These are phyloP conservation scores for Sprattus sprattus DNA, from an alignment of 2,113 vertebrate genomes.

Conservation along the genomic window DNA sequence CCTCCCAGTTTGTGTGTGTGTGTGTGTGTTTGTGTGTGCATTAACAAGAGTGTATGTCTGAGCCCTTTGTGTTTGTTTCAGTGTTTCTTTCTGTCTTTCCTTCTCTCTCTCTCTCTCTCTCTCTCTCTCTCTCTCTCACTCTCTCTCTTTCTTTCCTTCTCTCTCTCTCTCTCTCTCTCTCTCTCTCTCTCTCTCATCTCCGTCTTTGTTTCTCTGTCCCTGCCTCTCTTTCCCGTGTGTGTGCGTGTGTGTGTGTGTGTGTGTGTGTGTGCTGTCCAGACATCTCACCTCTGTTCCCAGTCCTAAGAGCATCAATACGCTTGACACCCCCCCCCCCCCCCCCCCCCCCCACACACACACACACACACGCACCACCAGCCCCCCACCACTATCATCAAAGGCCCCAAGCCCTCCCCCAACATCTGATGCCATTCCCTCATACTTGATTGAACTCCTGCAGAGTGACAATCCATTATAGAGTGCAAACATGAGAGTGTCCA, in stretches of 20 bases:
- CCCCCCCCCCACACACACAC: background rate
- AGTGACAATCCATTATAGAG: constrained; percentile 23
- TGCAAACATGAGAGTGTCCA: constrained; percentile 27
- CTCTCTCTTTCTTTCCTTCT: background rate
- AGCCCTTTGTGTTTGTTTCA: no score
- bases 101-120: background rate
- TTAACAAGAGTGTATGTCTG: no score
- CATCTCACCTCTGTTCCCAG: background rate
- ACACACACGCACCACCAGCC: background rate
- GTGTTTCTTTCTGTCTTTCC: background rate
- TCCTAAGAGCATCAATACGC: background rate
- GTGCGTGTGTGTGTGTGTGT: no score
- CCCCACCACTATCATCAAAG: background rate
- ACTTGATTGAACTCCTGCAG: constrained; percentile 28
- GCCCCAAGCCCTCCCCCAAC: background rate
- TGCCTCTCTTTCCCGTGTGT: background rate
- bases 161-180: background rate
- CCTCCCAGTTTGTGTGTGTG: background rate
- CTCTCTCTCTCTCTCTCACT: background rate
- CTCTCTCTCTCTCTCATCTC: background rate
- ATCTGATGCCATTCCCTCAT: background rate
- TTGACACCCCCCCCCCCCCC: background rate
- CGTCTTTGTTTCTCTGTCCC: no score
- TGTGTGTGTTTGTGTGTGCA: no score
- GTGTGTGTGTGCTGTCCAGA: background rate